Evolutionary conservation across 2,113 vertebrate genomes (phyloP), one percentile per base, ranked within the genome.

Genomic region (Mormoops blainvillei): DNA sequence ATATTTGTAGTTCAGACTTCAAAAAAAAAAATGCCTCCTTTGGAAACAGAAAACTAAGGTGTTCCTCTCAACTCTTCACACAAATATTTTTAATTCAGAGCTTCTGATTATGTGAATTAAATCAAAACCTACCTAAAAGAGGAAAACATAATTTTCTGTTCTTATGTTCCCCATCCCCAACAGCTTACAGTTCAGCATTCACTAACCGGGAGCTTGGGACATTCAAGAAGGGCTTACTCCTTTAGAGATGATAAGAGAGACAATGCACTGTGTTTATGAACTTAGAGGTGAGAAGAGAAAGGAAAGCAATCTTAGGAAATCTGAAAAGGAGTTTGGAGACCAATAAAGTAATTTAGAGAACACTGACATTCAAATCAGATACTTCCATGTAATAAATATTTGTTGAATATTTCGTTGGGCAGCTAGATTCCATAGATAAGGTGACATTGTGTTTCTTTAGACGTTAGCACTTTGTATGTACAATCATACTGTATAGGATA

Each of bases 381-480:
- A 92, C 87, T 70, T 96, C 36, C 91, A 91, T 95, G 97, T 96
- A 96, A 98, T 90, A 97, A 96, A 98, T 96, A 97, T 97, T 96
- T 97, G 96, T 89, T 85, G 95, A 95, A 91, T 97, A 92, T 93
- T 95, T 94, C 36, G 56, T 4, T 73, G 91, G 94, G 91, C 78
- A 96, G 96, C 81, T 96, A 78, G 91, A 96, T 98, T 98, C 96
- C 89, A 54, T 33, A 94, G 80, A 97, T 97, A 92, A 48, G 22
- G 20, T n/a, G 88, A 70, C 91, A 95, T 71, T 91, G 94, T 97
- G 97, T 97, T 94, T 93, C 87, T 94, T 95, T 91, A 97, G 91
- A 94, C 56, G 13, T 77, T 87, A 95, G 92, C 45, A 86, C 52
- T 97, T 94, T 95, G 95, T 92, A 50, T 52, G 68, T 82, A 94